Evolutionary conservation across 2,797 vertebrate species (phyloP).

Genomic region (Scolopax bukidnonensis): DNA sequence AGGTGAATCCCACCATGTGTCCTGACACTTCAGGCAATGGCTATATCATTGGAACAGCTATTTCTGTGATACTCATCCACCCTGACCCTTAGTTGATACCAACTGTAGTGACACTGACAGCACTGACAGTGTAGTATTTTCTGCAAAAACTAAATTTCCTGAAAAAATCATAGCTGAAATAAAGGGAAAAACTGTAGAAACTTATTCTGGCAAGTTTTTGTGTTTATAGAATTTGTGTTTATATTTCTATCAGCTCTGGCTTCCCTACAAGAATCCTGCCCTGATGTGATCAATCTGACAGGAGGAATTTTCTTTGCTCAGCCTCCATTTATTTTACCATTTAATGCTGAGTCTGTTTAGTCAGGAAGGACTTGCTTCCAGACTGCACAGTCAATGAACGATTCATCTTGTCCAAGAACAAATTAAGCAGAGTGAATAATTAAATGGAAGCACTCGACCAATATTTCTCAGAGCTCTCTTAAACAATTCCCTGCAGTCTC

Average conservation of each 20-base stretch:
- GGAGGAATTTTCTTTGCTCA: slow-evolving; percentile 39
- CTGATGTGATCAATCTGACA: slow-evolving; percentile 38
- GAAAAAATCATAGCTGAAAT: neutral
- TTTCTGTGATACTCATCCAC: neutral
- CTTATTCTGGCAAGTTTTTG: neutral
- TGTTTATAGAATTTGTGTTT: neutral
- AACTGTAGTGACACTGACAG: neutral
- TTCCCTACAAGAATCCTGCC: neutral
- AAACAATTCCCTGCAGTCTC: slow-evolving; percentile 43
- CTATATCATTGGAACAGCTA: neutral
- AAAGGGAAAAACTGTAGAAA: neutral
- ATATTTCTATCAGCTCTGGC: slow-evolving; percentile 31
- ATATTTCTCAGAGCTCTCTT: slow-evolving; percentile 53
- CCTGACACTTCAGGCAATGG: neutral
- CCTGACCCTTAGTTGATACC: neutral
- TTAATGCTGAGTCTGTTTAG: slow-evolving; percentile 54
- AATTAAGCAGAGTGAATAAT: slow-evolving; percentile 73
- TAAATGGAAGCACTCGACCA: slow-evolving; percentile 62
- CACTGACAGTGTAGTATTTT: neutral
- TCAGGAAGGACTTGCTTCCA: slow-evolving; percentile 59
- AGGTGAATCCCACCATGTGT: neutral
- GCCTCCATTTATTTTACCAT: slow-evolving; percentile 54
- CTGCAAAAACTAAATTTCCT: neutral
- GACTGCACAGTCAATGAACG: slow-evolving; percentile 41
- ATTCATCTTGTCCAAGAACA: slow-evolving; percentile 70